Evolutionary conservation across 1,140 invertebrate genomes (phyloP).

Genomic region (Sminthurinus signatus): DNA sequence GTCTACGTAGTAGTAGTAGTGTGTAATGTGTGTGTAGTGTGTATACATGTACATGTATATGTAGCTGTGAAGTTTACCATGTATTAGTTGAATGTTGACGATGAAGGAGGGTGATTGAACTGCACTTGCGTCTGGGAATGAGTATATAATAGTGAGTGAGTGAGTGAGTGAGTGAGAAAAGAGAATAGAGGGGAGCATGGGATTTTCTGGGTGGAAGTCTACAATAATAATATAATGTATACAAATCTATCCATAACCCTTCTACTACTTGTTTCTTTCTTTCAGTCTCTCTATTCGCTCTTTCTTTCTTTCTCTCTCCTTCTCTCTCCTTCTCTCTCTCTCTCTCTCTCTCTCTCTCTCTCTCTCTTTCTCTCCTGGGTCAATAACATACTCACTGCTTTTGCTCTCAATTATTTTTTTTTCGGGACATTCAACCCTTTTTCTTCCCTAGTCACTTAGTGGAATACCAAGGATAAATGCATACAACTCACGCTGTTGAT

Average conservation of each 20-base stretch:
- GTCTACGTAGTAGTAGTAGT: too few relatives aligned
- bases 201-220: too few relatives aligned
- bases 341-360: slow-evolving; percentile 1
- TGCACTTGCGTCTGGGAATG: slow-evolving; percentile 2
- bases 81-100: background rate
- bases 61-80: background rate
- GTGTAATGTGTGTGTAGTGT: slow-evolving; percentile 1
- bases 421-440: slow-evolving; percentile 18
- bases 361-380: background rate
- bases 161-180: too few relatives aligned
- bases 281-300: background rate
- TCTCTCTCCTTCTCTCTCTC: background rate
- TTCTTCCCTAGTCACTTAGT: background rate
- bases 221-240: too few relatives aligned
- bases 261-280: background rate
- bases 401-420: slow-evolving; percentile 15
- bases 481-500: too few relatives aligned
- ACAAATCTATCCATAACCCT: background rate
- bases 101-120: slow-evolving; percentile 12
- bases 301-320: background rate
- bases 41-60: background rate
- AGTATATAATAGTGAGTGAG: too few relatives aligned
- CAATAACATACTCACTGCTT: slow-evolving; percentile 15
- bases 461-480: too few relatives aligned
- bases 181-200: too few relatives aligned